Base-by-base conservation (phyloP, 1,140 invertebrate genomes). In the Euschistus heros region DNA sequence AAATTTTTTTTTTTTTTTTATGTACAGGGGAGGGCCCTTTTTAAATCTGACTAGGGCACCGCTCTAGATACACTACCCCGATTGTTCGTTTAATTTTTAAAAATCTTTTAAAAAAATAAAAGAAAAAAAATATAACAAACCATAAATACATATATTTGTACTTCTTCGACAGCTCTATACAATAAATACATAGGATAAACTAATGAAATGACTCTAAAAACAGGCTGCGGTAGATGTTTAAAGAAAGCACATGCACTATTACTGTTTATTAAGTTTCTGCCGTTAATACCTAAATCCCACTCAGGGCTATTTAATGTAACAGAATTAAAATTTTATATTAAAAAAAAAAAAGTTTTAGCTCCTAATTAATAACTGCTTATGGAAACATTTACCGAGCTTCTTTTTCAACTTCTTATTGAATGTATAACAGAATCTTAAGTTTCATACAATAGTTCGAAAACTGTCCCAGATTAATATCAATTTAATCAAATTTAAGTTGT, bases 91-190 rank as follows among this genome's bases (percentile, higher is more conserved):
- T 14, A 27, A 24, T 20, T 50, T 20, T 50, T 20, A n/a, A 50
- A 24, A 26, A 4, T 8, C 22, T 24, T 24, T 24, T 24, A 5
- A 57, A 57, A 57, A 57, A 57, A 24, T 6, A 5, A 57, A 26
- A 57, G 6, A 10, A 57, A 57, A 57, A 15, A 57, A 24, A 57
- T 26, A 24, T 57, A 57, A 57, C 54, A 57, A 57, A 57, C 54
- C 54, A 57, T 57, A 57, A 57, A 57, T 57, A 57, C 54, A 57
- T 57, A 57, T 57, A 24, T 57, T 57, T 57, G 54, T 57, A 57
- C 54, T 57, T 57, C 24, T 57, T 57, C 54, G 24, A 57, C 18
- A 57, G 54, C 26, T 24, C 24, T 24, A 24, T 57, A 57, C 54
- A 57, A 57, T 57, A 57, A 57, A 57, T 37, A 57, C 24, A 57